A percentile compares a stretch with the other conserved stretches of the same genome.
phyloP scores from a whole-genome alignment of 2,113 vertebrate species.

The Tenebrosternarchus preto region DNA sequence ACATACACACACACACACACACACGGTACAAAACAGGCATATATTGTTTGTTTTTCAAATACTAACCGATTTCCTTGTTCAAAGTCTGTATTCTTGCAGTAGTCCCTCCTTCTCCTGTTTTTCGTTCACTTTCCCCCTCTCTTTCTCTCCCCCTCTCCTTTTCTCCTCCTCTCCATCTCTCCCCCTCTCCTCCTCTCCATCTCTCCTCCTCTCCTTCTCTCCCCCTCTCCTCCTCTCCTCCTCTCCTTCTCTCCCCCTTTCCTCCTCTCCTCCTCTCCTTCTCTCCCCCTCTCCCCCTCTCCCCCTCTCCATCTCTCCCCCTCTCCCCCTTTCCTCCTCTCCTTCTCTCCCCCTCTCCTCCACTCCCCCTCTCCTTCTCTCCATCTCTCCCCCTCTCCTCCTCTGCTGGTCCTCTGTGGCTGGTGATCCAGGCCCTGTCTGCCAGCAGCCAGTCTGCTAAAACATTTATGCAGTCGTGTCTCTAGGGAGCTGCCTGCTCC shows the following conservation, averaged over 20 bases:
- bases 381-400: neutral
- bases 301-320: too few relatives aligned
- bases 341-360: neutral
- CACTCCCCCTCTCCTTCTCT: too few relatives aligned
- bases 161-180: neutral
- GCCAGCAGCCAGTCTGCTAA: slow-evolving; percentile 62
- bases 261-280: too few relatives aligned
- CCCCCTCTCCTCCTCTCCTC: too few relatives aligned
- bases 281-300: neutral
- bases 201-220: too few relatives aligned
- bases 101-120: neutral
- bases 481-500: slow-evolving; percentile 69
- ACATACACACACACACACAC: slow-evolving; percentile 30
- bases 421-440: slow-evolving; percentile 43
- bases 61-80: slow-evolving; percentile 2
- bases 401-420: neutral
- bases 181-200: too few relatives aligned
- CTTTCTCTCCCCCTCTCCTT: neutral
- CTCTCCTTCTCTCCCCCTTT: neutral
- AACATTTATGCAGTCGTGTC: slow-evolving; percentile 63
- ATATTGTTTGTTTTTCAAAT: neutral
- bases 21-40: neutral
- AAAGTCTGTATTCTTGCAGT: neutral
- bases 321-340: neutral
- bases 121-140: neutral